Evolutionary conservation across 2,797 vertebrate genomes (phyloP).

Genomic region (Loriculus beryllinus): DNA sequence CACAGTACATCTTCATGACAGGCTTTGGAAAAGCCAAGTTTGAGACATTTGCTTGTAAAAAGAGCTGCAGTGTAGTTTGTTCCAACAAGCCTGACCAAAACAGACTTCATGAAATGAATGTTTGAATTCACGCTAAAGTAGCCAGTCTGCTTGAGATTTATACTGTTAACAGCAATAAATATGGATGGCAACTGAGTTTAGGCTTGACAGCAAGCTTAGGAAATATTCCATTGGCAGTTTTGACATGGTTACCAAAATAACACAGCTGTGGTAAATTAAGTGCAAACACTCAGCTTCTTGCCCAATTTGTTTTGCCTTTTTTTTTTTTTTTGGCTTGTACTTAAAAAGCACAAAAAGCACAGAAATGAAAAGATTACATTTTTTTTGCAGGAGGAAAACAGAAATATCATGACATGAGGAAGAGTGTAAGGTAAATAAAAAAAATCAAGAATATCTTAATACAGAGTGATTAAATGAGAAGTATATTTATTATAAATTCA

Average conservation of each 20-base stretch:
- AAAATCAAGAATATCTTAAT: not conserved
- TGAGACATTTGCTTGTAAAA: not conserved
- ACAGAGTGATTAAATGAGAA: not conserved
- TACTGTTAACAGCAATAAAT: not conserved
- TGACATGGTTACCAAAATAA: not conserved
- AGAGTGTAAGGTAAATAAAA: not conserved
- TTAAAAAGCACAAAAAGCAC: not conserved
- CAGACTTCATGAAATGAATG: not conserved
- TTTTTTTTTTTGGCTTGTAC: not conserved
- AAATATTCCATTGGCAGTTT: not conserved
- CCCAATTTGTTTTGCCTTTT: not conserved
- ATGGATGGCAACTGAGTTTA: not conserved
- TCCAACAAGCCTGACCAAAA: not conserved
- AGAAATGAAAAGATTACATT: not conserved
- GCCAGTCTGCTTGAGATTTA: not conserved
- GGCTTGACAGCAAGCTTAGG: not conserved
- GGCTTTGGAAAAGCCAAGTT: not conserved
- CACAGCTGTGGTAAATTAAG: not conserved
- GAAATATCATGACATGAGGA: not conserved
- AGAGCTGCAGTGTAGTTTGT: not conserved
- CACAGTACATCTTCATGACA: not conserved
- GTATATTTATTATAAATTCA: not conserved
- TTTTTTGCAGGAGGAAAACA: not conserved
- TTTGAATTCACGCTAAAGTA: not conserved
- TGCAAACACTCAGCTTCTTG: not conserved